A percentile compares a stretch with the other conserved stretches of the same genome.
These are phyloP conservation scores for Oncorhynchus nerka DNA, from an alignment of 2,113 vertebrate species.

Conservation along the genomic window DNA sequence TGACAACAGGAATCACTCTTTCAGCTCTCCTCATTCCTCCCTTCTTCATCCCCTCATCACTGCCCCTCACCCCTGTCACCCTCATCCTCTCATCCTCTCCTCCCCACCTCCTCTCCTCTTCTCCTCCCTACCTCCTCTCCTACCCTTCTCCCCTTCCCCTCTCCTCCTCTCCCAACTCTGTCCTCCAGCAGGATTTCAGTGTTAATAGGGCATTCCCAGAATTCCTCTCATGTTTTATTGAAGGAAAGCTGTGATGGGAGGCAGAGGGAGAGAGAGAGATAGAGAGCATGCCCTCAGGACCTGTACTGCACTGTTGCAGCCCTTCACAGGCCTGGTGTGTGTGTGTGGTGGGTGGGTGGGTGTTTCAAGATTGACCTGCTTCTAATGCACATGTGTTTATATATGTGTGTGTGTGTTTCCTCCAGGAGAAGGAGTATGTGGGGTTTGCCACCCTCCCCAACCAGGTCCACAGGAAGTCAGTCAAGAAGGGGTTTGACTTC, in stretches of 20 bases:
- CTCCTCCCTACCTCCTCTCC: too few relatives aligned
- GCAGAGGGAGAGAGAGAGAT: slow-evolving; percentile 16
- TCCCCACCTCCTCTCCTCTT: too few relatives aligned
- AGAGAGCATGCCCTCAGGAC: slow-evolving; percentile 20
- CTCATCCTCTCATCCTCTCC: too few relatives aligned
- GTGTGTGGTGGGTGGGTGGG: too few relatives aligned
- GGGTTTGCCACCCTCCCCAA: slow-evolving; percentile 74
- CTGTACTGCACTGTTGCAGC: neutral
- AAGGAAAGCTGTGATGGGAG: slow-evolving; percentile 30
- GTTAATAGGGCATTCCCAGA: neutral
- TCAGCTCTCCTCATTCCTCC: neutral
- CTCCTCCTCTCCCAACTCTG: neutral
- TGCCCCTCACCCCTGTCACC: too few relatives aligned
- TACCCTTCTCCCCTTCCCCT: too few relatives aligned
- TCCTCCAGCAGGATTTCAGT: neutral
- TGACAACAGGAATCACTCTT: too few relatives aligned
- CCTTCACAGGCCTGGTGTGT: too few relatives aligned
- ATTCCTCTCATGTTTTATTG: slow-evolving; percentile 22
- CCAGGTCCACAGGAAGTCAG: slow-evolving; percentile 75
- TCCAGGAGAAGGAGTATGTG: slow-evolving; percentile 71
- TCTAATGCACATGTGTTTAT: too few relatives aligned
- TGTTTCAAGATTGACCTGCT: too few relatives aligned
- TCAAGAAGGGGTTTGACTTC: slow-evolving; percentile 77
- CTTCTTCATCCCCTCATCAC: too few relatives aligned
- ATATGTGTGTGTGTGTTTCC: neutral